Evolutionary conservation across 1,140 invertebrate genomes (phyloP), one percentile per base, ranked within the genome.

Genomic region (Eumeta japonica): DNA sequence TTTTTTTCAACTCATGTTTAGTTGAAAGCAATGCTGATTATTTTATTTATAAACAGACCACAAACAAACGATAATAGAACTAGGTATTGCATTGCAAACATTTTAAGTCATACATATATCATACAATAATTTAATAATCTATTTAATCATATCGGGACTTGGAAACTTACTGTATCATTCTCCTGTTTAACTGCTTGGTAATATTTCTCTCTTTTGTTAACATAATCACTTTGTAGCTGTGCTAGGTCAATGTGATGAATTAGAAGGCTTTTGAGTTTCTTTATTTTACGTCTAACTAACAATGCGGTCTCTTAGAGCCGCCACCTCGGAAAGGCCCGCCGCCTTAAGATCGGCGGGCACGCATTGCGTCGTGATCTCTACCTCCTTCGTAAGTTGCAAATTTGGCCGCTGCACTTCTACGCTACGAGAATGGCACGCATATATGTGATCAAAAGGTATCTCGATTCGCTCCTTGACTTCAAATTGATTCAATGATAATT

Each of bases 361-460:
- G 46, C 55, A 60, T 28, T 61, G 54, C 3, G 52, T 44, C 3
- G 57, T 37, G 16, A 67, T 47, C 35, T 64, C 60, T 3, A 62
- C 52, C 39, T 59, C 58, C 34, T 66, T 67, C 16, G 65, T 61
- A 0, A 61, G 37, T 29, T 53, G 46, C 31, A 62, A 39, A 3
- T 46, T 42, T 41, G 55, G 52, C 32, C 55, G 48, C 17, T 55
- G 50, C n/a, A n/a, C n/a, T 28, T 64, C 58, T 10, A 52, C 43
- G 14, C 50, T 48, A 36, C 63, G 58, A 1, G 65, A 66, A 28
- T 68, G 62, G 41, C 65, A 70, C 5, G 68, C 65, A 40, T 73
- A 73, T 34, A 73, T 57, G 30, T 73, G 65, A 38, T 73, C 68
- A 35, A 73, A 73, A 24, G 68, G 65, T 47, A 72, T 66, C 39